Conservation (phyloP, 2,888 invertebrate species). For the Polydrusus pterygomalis region DNA sequence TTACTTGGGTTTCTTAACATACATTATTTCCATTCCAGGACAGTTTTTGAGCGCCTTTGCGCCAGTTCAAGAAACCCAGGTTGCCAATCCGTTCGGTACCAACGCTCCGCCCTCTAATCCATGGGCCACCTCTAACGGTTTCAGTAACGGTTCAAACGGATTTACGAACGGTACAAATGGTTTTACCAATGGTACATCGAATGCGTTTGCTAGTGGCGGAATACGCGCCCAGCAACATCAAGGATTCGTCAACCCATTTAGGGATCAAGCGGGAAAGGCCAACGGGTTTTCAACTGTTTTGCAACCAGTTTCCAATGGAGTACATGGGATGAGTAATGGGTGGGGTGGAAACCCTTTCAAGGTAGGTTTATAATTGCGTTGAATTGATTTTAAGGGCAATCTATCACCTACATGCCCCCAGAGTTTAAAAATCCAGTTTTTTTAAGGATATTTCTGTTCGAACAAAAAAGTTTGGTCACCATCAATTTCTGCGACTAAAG, state of each 20-base stretch:
- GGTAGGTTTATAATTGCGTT: constrained; percentile 58
- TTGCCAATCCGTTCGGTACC: constrained; percentile 47
- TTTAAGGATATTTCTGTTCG: no score
- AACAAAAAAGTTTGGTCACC: no score
- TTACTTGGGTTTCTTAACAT: background rate
- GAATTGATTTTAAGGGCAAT: no score
- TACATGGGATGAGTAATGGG: constrained; percentile 54
- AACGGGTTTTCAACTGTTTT: constrained; percentile 65
- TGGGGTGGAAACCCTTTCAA: constrained; percentile 70
- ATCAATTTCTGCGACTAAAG: no score
- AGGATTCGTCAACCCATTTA: constrained; percentile 66
- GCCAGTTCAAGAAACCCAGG: constrained; percentile 60
- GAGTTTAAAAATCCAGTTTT: no score
- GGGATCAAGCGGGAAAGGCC: constrained; percentile 61
- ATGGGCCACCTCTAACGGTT: constrained; percentile 30
- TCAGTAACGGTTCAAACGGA: constrained; percentile 12
- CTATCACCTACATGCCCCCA: no score
- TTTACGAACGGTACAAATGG: constrained; percentile 13
- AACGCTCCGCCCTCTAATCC: constrained; percentile 9
- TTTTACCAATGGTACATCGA: constrained; percentile 17
- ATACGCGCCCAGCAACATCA: constrained; percentile 58
- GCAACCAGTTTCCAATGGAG: constrained; percentile 63
- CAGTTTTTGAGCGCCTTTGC: constrained; percentile 68
- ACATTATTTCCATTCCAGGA: constrained; percentile 62
- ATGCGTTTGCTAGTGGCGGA: constrained; percentile 10